Evolutionary conservation across 1,140 invertebrate species (phyloP), one percentile per base, ranked within the genome.

Genomic region (Apis dorsata): DNA sequence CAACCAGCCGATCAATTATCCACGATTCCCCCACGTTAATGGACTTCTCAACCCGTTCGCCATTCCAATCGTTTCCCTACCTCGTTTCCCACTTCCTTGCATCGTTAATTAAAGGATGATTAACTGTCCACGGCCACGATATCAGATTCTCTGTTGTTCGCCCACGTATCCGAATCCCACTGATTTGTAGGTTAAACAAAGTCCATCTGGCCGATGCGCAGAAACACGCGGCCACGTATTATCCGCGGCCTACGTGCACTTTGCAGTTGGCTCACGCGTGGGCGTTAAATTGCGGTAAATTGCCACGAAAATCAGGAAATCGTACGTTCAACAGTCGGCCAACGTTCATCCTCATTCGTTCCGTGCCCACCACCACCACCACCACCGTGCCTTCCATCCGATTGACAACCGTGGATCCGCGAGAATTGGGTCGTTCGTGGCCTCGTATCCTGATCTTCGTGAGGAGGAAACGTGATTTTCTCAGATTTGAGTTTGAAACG

Each of bases 281-380:
- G 87, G 87, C 84, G 87, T 63, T 63, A 86, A 88, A 88, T 88
- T 88, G 86, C 87, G 84, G 86, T 88, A 83, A 88, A 88, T 88
- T 86, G 79, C 81, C 69, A 86, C 81, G 87, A 88, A 88, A 88
- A 88, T 88, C 87, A 86, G 84, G 81, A 88, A 88, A 88, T 79
- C 81, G 86, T 86, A 84, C 69, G 77, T 87, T 86, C 78, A 69
- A 55, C 59, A 72, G 76, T 76, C 34, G 72, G 57, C 12, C 49
- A n/a, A 44, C 34, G 0, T 44, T 21, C 21, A 55, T 73, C 59
- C 59, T 55, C 74, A 74, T 59, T 78, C 59, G 12, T 24, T 28
- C 51, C 34, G 21, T 69, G 53, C 51, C 34, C 19, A 62, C 15
- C 62, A 13, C 34, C 34, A 44, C 5, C 34, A 44, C 5, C 34